Base-by-base conservation (phyloP, 2,888 invertebrate species). In the Xanthia togata region DNA sequence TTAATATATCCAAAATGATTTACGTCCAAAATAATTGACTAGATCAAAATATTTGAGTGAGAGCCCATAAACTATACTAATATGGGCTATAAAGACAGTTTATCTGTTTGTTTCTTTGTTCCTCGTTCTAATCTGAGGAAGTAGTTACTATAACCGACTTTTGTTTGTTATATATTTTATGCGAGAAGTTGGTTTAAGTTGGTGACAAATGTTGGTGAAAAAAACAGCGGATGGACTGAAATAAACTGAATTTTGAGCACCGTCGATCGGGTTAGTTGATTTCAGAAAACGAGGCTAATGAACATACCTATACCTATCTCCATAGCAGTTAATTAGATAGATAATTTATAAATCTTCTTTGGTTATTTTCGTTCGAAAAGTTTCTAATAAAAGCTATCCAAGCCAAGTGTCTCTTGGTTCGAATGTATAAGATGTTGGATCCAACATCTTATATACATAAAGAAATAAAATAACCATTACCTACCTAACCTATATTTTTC, bases 61-160 rank as follows among this genome's bases (percentile, higher is more conserved):
- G 81, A 57, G 70, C 63, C 50, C 79, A 82, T 86, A 82, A 88
- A 67, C 67, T 79, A 79, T 76, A 79, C 81, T 84, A 87, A 86
- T 86, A 86, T 73, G 81, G 75, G 53, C 79, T 60, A 86, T 86
- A 78, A 79, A 84, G 47, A 65, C 53, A 31, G 73, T 86, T 87
- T 88, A 87, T 87, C 70, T 88, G 87, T 87, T 84, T 88, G 88
- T 86, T 82, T 78, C 88, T 86, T 87, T 81, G 81, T 81, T 73
- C 87, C 70, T 67, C 64, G 68, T 75, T 79, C 73, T 79, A 79
- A 84, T 88, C 82, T 70, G 50, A 78, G 79, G 82, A 87, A 84
- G 87, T 82, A 76, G 86, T 87, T 81, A 82, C 78, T 82, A 83
- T 84, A 87, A 87, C 83, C 60, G 79, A 86, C 81, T 79, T 81